phyloP scores from a whole-genome alignment of 2,113 vertebrate species.

The Naja naja region DNA sequence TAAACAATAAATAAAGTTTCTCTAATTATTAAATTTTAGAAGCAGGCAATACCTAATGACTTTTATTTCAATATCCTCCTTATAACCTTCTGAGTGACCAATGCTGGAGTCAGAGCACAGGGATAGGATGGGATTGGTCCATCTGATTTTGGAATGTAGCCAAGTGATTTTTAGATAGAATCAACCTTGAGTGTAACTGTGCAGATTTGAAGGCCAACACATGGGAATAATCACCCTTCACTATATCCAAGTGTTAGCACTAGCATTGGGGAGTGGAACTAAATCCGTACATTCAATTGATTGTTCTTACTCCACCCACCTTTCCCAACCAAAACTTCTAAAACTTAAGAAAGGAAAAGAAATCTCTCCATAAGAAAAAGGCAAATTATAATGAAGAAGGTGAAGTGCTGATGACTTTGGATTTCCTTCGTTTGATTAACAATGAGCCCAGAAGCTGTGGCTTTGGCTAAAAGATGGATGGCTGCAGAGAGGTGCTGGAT shows the following conservation, averaged over 20 bases:
- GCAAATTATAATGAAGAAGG: conserved; percentile 33
- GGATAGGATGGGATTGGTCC: neutral
- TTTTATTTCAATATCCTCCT: neutral
- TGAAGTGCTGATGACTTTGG: conserved; percentile 39
- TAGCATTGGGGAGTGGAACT: neutral
- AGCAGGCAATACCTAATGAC: neutral
- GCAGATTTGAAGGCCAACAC: conserved; percentile 29
- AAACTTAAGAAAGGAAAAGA: conserved; percentile 10
- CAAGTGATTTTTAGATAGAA: conserved; percentile 30
- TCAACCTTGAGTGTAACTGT: neutral
- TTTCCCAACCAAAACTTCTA: conserved; percentile 25
- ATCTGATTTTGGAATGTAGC: neutral
- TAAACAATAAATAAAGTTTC: neutral
- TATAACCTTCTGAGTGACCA: neutral
- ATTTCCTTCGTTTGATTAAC: conserved; percentile 61
- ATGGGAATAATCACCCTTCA: conserved; percentile 17
- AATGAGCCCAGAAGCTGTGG: conserved; percentile 60
- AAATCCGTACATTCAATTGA: conserved; percentile 33
- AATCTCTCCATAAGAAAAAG: conserved; percentile 10
- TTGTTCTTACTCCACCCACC: neutral
- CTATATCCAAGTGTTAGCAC: conserved; percentile 14
- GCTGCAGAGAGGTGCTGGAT: conserved; percentile 72
- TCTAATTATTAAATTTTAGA: neutral
- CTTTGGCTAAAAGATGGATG: conserved; percentile 73
- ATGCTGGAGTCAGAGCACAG: neutral